phyloP scores from a whole-genome alignment of 64 coral and sea anemone species.

The Catalaphyllia jardinei region DNA sequence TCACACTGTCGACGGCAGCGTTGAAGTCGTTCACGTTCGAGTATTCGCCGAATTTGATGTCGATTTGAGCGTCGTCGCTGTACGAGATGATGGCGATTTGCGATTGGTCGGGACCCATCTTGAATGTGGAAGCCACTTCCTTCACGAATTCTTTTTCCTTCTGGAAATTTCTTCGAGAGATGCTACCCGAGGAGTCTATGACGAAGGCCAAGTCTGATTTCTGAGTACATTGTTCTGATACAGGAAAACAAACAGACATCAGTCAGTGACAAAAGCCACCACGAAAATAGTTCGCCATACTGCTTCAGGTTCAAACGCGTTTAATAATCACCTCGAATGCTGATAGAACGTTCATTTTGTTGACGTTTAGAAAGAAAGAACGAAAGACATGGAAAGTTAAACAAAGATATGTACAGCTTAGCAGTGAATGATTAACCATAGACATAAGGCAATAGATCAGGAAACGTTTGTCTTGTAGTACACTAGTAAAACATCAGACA shows the following conservation, averaged over 20 bases:
- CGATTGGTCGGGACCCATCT: constrained; percentile 24
- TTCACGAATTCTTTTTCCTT: constrained; percentile 43
- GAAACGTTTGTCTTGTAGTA: no score
- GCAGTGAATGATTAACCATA: no score
- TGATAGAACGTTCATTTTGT: no score
- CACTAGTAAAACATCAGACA: no score
- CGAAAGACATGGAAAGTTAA: no score
- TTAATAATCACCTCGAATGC: no score
- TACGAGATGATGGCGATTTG: constrained; percentile 51
- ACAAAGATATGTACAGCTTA: no score
- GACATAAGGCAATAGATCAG: no score
- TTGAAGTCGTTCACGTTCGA: constrained; percentile 50
- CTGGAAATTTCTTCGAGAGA: constrained; percentile 5
- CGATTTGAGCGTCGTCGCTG: constrained; percentile 30
- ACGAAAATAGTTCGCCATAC: no score
- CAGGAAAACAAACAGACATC: neutral
- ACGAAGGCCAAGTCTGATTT: constrained; percentile 44
- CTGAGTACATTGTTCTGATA: constrained; percentile 19
- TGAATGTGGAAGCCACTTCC: constrained; percentile 34
- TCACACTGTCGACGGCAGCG: constrained; percentile 16
- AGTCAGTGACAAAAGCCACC: neutral
- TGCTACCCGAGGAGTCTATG: constrained; percentile 39
- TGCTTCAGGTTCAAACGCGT: no score
- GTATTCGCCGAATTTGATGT: constrained; percentile 33
- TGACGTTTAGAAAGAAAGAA: no score